These are phyloP conservation scores for Platycheirus albimanus DNA, from an alignment of 2,888 invertebrate species.

Conservation along the genomic window DNA sequence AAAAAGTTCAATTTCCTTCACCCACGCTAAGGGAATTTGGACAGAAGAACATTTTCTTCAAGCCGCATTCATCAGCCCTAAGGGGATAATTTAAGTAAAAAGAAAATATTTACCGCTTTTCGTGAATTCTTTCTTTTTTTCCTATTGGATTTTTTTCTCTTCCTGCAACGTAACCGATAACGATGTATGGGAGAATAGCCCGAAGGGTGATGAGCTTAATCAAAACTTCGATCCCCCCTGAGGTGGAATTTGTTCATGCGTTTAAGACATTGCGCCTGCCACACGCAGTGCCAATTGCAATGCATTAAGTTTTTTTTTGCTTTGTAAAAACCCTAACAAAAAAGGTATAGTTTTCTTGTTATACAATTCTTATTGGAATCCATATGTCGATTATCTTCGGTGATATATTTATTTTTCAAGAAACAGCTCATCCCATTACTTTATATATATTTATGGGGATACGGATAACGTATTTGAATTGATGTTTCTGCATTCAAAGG, in stretches of 20 bases:
- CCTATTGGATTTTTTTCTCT: constrained; percentile 5
- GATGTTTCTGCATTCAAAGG: no score
- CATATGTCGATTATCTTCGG: constrained; percentile 48
- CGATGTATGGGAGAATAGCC: constrained; percentile 26
- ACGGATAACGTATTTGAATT: no score
- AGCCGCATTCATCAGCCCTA: constrained; percentile 46
- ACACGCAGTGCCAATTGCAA: constrained; percentile 64
- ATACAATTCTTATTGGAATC: constrained; percentile 22
- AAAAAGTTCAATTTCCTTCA: constrained; percentile 21
- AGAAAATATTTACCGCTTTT: constrained; percentile 50
- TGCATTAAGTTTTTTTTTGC: constrained; percentile 36
- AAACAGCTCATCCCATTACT: no score
- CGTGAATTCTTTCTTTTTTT: constrained; percentile 15
- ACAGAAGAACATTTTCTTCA: constrained; percentile 15
- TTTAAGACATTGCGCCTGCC: constrained; percentile 66
- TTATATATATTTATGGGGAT: no score
- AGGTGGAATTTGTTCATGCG: constrained; percentile 69
- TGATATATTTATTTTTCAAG: no score
- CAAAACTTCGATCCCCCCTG: constrained; percentile 50
- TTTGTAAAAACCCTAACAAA: not conserved
- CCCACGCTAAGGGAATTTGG: not conserved
- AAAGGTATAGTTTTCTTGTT: not conserved
- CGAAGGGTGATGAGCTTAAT: constrained; percentile 66
- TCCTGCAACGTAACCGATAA: constrained; percentile 49
- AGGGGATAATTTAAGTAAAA: constrained; percentile 64